Evolutionary conservation across 2,113 vertebrate genomes (phyloP).

Genomic region (Galemys pyrenaicus): DNA sequence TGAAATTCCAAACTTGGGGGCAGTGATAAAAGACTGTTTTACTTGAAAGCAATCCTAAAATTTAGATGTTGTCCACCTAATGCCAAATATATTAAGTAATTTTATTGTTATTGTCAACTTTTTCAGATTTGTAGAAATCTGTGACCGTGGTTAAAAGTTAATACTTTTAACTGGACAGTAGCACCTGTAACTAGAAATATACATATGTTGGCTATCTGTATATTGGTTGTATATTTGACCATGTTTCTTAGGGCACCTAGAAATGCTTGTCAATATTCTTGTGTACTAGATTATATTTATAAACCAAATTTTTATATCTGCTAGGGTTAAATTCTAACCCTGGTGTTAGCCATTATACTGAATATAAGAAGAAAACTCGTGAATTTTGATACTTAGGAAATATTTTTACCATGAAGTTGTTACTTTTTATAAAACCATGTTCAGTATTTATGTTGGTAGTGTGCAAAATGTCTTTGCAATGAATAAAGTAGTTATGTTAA

Average conservation of each 20-base stretch:
- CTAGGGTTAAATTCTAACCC: conserved; percentile 3
- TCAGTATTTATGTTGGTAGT: conserved; percentile 59
- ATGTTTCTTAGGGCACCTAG: not conserved
- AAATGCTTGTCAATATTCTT: conserved; percentile 20
- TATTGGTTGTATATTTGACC: not conserved
- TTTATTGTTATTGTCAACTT: not conserved
- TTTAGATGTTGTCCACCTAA: not conserved
- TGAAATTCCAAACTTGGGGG: not conserved
- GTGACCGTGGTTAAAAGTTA: not conserved
- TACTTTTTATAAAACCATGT: conserved; percentile 48
- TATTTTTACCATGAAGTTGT: conserved; percentile 57
- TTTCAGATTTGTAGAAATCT: conserved; percentile 7
- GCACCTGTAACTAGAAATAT: not conserved
- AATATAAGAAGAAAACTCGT: conserved; percentile 36
- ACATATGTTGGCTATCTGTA: not conserved
- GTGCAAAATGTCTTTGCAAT: conserved; percentile 48
- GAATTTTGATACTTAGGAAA: conserved; percentile 32
- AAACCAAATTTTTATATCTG: conserved; percentile 43
- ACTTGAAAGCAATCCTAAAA: conserved; percentile 7
- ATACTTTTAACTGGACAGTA: not conserved
- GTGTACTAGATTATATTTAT: conserved; percentile 18
- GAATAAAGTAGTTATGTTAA: conserved; percentile 65
- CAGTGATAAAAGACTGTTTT: not conserved
- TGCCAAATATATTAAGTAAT: not conserved
- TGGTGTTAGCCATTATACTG: not conserved